Base-by-base conservation (phyloP, 2,888 invertebrate genomes). In the Melanargia galathea region DNA sequence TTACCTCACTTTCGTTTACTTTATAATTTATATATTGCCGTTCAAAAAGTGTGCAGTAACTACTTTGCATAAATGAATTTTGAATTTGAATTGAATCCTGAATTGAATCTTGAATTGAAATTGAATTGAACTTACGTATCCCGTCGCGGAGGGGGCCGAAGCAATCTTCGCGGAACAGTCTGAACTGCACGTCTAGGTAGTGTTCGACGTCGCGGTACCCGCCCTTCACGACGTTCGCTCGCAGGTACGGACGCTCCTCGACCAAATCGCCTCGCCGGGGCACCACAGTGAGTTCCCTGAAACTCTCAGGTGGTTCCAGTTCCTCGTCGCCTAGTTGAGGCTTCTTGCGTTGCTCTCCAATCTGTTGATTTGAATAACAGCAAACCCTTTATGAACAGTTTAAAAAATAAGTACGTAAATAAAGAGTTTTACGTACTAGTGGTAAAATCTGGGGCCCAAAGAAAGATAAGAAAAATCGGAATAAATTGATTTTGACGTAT, bases 91-190 rank as follows among this genome's bases (percentile, higher is more conserved):
- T n/a, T n/a, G n/a, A n/a, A n/a, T n/a, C n/a, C n/a, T n/a, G n/a
- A n/a, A n/a, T n/a, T n/a, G n/a, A n/a, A n/a, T n/a, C n/a, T n/a
- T n/a, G n/a, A n/a, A n/a, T n/a, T n/a, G n/a, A n/a, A n/a, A n/a
- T n/a, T n/a, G n/a, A n/a, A n/a, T n/a, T n/a, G n/a, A n/a, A 78
- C 84, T 79, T 72, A 89, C 90, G 58, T 63, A 96, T 86, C 20
- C 95, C 95, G 60, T 93, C 91, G 16, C 95, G 90, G 30, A 97
- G 79, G 0, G 97, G 96, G 7, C 92, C 90, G 51, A 95, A 92
- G 79, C 96, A 96, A 83, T 97, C 97, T 83, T 97, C 96, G 13
- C 96, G 90, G 57, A 97, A 82, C 24, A 97, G 86, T 10, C 95
- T 87, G 76, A 96, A 96, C 73, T 97, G 96, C 0, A 95, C 93